phyloP scores from a whole-genome alignment of 2,797 vertebrate species.

The Coilia nasus region DNA sequence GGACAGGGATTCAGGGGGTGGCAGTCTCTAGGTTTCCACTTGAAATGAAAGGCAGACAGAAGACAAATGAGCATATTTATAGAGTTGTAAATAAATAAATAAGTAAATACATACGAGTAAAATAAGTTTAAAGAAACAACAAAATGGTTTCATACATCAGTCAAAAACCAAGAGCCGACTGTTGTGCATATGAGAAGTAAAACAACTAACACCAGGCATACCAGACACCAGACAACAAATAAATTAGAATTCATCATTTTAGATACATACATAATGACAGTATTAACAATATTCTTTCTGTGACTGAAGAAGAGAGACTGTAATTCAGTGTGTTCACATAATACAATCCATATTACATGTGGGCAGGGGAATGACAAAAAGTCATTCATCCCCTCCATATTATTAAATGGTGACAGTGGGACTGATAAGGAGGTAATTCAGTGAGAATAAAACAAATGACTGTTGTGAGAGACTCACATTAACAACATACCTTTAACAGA shows the following conservation, averaged over 20 bases:
- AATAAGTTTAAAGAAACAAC: slow-evolving; percentile 46
- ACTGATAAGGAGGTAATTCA: neutral
- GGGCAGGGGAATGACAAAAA: neutral
- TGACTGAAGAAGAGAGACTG: slow-evolving; percentile 2
- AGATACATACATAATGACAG: slow-evolving; percentile 43
- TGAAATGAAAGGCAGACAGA: slow-evolving; percentile 50
- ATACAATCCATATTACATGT: neutral
- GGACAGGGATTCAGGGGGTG: slow-evolving; percentile 51
- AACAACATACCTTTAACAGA: neutral
- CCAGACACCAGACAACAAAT: slow-evolving; percentile 64
- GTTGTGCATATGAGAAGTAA: slow-evolving; percentile 32
- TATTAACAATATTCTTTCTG: slow-evolving; percentile 53
- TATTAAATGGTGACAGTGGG: neutral
- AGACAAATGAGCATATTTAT: slow-evolving; percentile 46
- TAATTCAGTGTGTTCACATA: neutral
- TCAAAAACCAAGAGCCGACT: slow-evolving; percentile 49
- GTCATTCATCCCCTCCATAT: neutral
- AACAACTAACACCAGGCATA: slow-evolving; percentile 50
- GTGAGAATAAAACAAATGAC: neutral
- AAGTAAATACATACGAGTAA: slow-evolving; percentile 31
- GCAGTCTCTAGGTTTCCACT: slow-evolving; percentile 40
- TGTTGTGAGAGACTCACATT: neutral
- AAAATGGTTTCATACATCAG: slow-evolving; percentile 51
- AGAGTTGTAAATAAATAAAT: slow-evolving; percentile 55
- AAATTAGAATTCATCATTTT: slow-evolving; percentile 55